phyloP scores from a whole-genome alignment of 2,888 invertebrate species.

The Gandaritis pyraliata region DNA sequence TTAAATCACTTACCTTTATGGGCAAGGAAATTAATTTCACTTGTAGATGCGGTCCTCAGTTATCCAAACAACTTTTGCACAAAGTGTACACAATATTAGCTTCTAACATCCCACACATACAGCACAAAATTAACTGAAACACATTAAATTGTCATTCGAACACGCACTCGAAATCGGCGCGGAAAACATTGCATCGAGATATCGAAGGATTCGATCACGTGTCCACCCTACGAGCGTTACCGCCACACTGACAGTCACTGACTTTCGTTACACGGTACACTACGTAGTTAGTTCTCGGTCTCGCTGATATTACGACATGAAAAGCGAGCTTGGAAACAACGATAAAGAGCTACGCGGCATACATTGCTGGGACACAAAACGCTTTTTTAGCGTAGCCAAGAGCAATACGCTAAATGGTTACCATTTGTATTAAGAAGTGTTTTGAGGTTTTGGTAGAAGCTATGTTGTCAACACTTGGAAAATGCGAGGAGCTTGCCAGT shows the following conservation, averaged over 20 bases:
- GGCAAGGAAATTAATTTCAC: conserved; percentile 20
- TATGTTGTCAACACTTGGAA: conserved; percentile 64
- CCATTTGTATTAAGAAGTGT: conserved; percentile 24
- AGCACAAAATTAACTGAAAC: conserved; percentile 55
- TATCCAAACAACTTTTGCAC: conserved; percentile 30
- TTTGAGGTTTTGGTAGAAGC: conserved; percentile 41
- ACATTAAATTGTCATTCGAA: conserved; percentile 57
- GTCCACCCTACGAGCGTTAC: conserved; percentile 56
- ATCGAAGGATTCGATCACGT: conserved; percentile 51
- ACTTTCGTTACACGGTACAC: conserved; percentile 44
- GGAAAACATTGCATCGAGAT: conserved; percentile 56
- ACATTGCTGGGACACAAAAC: conserved; percentile 45
- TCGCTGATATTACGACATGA: conserved; percentile 32
- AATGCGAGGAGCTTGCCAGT: conserved; percentile 57
- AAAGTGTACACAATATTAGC: conserved; percentile 25
- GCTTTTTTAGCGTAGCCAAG: fast-evolving
- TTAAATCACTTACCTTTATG: conserved; percentile 27
- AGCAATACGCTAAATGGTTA: conserved; percentile 40
- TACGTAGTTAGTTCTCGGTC: conserved; percentile 36
- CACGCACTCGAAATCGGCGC: conserved; percentile 56
- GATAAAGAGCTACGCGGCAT: conserved; percentile 16
- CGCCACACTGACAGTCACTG: conserved; percentile 71
- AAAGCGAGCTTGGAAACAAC: conserved; percentile 24
- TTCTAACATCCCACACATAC: conserved; percentile 27
- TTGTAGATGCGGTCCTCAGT: conserved; percentile 14